These are phyloP conservation scores for Thermophis baileyi DNA, from an alignment of 2,113 vertebrate genomes.

Conservation along the genomic window DNA sequence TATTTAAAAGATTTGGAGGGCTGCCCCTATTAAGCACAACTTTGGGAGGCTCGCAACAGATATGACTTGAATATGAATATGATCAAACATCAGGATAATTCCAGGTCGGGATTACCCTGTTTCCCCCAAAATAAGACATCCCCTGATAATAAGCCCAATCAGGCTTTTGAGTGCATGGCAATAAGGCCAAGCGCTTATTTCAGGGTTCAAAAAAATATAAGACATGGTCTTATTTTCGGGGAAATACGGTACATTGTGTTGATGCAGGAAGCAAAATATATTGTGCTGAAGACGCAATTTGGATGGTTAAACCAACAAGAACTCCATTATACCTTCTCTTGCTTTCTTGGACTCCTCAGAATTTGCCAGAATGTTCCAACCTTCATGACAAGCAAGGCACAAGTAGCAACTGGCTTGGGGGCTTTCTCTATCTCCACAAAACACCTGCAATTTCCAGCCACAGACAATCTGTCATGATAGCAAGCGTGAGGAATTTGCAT, in stretches of 20 bases:
- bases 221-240: too few species aligned
- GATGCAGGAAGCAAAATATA: background rate
- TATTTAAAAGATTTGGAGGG: background rate
- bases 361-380: too few species aligned
- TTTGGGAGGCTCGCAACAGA: background rate
- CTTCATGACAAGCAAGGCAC: background rate
- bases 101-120: too few species aligned
- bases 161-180: too few species aligned
- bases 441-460: constrained; percentile 96
- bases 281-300: background rate
- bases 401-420: constrained; percentile 70
- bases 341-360: too few species aligned
- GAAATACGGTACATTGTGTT: background rate
- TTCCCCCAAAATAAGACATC: too few species aligned
- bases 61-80: background rate
- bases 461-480: constrained; percentile 92
- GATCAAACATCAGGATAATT: background rate
- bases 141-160: too few species aligned
- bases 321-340: too few species aligned
- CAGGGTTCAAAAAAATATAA: too few species aligned
- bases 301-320: too few species aligned
- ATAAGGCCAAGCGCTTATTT: too few species aligned
- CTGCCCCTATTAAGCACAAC: background rate
- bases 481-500: constrained; percentile 95
- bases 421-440: constrained; percentile 94